Evolutionary conservation across 2,113 vertebrate genomes (phyloP), one percentile per base, ranked within the genome.

Genomic region (Eulacestoma nigropectus): DNA sequence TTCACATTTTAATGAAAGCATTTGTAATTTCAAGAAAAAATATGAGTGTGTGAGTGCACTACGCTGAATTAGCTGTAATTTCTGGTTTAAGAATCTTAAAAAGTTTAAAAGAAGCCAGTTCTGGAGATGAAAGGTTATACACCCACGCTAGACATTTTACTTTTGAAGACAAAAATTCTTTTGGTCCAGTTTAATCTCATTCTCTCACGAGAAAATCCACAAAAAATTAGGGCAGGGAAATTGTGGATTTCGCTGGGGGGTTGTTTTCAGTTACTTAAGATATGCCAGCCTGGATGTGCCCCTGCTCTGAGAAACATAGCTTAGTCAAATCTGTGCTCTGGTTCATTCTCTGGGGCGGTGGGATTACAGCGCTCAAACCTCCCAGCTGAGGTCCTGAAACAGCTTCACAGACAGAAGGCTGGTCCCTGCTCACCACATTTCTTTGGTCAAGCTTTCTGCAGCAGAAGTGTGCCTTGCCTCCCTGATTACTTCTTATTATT

Each of bases 1-100:
- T 93, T 96, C 14, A 30, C 94, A 83, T 81, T 81, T 87, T 90
- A 90, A 84, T 88, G 44, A 78, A 83, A 74, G 30, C 11, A 80
- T 85, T 93, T 94, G 18, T 63, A 93, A 53, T 69, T 85, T 85
- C 30, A 80, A 77, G 69, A 47, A 79, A 89, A 93, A 93, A 65
- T 68, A 72, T 1, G 21, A 17, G 3, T 69, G n/a, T 75, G n/a
- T 73, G 41, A 85, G 12, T 16, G 2, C 19, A 50, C 4, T 37
- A 46, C 1, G 5, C 37, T 39, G 78, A 83, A 73, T 79, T 90
- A 85, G 18, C 47, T 77, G 19, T 4, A 65, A 69, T 74, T 85
- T 76, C 53, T 89, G 32, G 46, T 87, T 65, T 80, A 77, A 80
- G 27, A 73, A 41, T 50, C 23, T 73, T 52, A 32, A 65, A 68